Percentiles rank a stretch among this genome's conserved stretches.
These are phyloP conservation scores for Sarcophaga subvicina DNA, from an alignment of 2,888 invertebrate species.

Conservation along the genomic window DNA sequence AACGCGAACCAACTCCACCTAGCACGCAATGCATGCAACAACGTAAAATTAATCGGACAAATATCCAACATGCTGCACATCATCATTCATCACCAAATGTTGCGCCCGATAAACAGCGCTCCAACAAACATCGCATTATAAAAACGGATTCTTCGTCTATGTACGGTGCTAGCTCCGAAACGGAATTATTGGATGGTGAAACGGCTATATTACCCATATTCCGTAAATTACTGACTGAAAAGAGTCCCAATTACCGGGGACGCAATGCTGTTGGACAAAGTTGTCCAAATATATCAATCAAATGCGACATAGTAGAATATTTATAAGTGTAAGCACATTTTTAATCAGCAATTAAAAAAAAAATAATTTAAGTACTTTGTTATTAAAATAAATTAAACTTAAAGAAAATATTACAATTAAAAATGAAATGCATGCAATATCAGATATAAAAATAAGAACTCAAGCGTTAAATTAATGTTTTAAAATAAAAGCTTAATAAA, in stretches of 20 bases:
- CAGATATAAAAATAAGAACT: conserved; percentile 14
- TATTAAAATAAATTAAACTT: conserved; percentile 15
- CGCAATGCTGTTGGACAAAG: conserved; percentile 86
- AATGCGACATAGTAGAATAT: conserved; percentile 97
- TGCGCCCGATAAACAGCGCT: conserved; percentile 82
- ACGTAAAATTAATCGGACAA: conserved; percentile 75
- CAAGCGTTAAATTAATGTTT: conserved; percentile 41
- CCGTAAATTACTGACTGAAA: conserved; percentile 93
- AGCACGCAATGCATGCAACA: conserved; percentile 76
- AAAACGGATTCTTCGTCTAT: conserved; percentile 82
- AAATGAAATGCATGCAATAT: conserved; percentile 26
- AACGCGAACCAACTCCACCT: conserved; percentile 79
- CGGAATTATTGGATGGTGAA: conserved; percentile 88
- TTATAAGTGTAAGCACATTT: conserved; percentile 84
- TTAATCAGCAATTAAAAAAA: conserved; percentile 23
- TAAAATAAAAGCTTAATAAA: conserved; percentile 13
- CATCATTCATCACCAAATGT: conserved; percentile 86
- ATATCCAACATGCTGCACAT: conserved; percentile 82
- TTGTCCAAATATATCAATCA: conserved; percentile 96
- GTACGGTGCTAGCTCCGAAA: conserved; percentile 91
- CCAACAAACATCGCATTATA: conserved; percentile 69
- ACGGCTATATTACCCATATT: conserved; percentile 95
- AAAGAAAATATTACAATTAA: conserved; percentile 6
- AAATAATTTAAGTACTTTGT: conserved; percentile 50
- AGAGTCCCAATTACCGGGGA: conserved; percentile 86